Evolutionary conservation across 1,140 invertebrate species (phyloP), one percentile per base, ranked within the genome.

Genomic region (Drosophila setifemur): DNA sequence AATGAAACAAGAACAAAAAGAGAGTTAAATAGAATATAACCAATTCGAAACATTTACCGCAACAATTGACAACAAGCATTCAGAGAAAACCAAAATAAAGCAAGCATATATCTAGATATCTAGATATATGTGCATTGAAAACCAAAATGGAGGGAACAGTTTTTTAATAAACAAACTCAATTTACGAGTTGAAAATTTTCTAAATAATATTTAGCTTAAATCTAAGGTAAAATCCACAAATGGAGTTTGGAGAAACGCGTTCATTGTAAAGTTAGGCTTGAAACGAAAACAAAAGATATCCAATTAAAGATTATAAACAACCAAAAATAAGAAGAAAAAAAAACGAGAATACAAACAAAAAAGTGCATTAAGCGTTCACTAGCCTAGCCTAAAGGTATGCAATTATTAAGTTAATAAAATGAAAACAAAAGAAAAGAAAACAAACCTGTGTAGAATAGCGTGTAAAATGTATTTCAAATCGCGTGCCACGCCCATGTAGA

Each of bases 81-180:
- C 63, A 76, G 76, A 58, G 53, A 58, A 75, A 66, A 71, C 25
- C 33, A 37, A 52, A 28, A 14, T 21, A 25, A 69, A 57, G 61
- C 52, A 50, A 60, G n/a, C n/a, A n/a, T n/a, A n/a, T n/a, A n/a
- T n/a, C n/a, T n/a, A n/a, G n/a, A n/a, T n/a, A n/a, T n/a, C n/a
- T n/a, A n/a, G 37, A 81, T 77, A 52, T 57, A 75, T 63, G 73
- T 86, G 75, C 73, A 86, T 76, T 86, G 72, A 85, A 86, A 86
- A 86, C 78, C 81, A 77, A 86, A 83, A 81, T 81, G 77, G 73
- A 57, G 81, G 81, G 81, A 86, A 86, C 81, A 86, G 81, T 81
- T 86, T 86, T 86, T 79, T 81, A 78, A 71, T 74, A 85, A 74
- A 60, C 58, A 48, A 85, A 85, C 81, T 85, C 71, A 63, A 74